Conservation (phyloP, 2,113 vertebrate genomes). For the Perca fluviatilis region DNA sequence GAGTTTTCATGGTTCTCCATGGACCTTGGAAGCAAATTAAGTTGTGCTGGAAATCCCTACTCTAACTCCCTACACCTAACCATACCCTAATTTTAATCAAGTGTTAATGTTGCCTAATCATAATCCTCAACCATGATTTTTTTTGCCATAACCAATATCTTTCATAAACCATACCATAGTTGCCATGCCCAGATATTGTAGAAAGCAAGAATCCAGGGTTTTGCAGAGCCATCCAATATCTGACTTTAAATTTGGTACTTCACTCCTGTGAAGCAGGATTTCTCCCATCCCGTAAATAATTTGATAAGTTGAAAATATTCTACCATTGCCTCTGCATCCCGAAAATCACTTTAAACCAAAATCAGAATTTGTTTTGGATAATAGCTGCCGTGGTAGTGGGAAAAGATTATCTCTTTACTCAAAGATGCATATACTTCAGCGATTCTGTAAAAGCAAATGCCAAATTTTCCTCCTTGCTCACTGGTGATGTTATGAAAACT, state of each 20-base stretch:
- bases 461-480: neutral
- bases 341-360: constrained; percentile 12
- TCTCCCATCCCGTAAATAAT: neutral
- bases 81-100: neutral
- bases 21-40: neutral
- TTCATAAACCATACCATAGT: neutral
- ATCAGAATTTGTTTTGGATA: constrained; percentile 2
- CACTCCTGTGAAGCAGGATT: neutral
- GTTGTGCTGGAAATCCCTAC: neutral
- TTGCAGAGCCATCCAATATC: neutral
- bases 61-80: neutral
- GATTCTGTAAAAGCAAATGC: constrained; percentile 9
- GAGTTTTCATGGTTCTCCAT: neutral
- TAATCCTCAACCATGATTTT: neutral
- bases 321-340: neutral
- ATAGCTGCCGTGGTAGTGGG: neutral
- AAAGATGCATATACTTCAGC: neutral
- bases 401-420: constrained; percentile 9
- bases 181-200: neutral
- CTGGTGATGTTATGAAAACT: constrained; percentile 14
- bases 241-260: neutral
- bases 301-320: neutral
- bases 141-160: neutral
- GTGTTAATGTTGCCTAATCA: neutral
- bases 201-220: neutral